Percentiles rank a stretch among this genome's conserved stretches.
Conservation (phyloP, 2,888 invertebrate species). For the Brachynemurus nebulosus region DNA sequence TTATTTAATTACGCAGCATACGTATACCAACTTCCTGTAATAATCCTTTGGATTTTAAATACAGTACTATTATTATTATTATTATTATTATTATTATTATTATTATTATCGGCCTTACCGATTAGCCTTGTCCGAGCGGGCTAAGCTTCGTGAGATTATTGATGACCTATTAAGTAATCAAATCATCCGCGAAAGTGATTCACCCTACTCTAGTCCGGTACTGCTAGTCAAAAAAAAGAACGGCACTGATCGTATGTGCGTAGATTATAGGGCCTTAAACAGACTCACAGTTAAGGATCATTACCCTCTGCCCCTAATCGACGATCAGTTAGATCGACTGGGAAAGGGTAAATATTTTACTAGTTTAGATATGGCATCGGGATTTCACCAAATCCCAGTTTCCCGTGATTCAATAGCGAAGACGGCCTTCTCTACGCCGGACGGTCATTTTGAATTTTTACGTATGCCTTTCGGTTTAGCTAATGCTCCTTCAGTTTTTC, state of each 20-base stretch:
- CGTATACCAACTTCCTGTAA: too few relatives aligned
- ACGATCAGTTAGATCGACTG: conserved; percentile 18
- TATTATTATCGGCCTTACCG: too few relatives aligned
- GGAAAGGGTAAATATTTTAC: conserved; percentile 15
- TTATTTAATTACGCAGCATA: too few relatives aligned
- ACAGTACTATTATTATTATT: too few relatives aligned
- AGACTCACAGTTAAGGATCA: conserved; percentile 18
- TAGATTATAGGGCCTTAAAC: conserved; percentile 20
- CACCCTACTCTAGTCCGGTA: conserved; percentile 18
- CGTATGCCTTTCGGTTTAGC: conserved; percentile 18
- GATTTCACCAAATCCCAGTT: neutral
- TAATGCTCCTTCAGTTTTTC: conserved; percentile 19
- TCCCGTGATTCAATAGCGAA: conserved; percentile 1
- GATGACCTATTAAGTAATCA: too few relatives aligned
- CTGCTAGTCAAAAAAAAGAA: conserved; percentile 18
- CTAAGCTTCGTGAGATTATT: too few relatives aligned
- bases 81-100: too few relatives aligned
- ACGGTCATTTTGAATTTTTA: conserved; percentile 15
- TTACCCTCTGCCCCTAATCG: conserved; percentile 20
- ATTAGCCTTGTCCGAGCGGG: too few relatives aligned
- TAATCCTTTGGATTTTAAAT: too few relatives aligned
- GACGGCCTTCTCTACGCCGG: neutral
- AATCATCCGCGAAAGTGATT: too few relatives aligned
- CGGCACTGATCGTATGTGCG: conserved; percentile 16
- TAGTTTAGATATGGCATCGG: conserved; percentile 15